Evolutionary conservation across 2,888 invertebrate species (phyloP).

Genomic region (Drosophila infuscata): DNA sequence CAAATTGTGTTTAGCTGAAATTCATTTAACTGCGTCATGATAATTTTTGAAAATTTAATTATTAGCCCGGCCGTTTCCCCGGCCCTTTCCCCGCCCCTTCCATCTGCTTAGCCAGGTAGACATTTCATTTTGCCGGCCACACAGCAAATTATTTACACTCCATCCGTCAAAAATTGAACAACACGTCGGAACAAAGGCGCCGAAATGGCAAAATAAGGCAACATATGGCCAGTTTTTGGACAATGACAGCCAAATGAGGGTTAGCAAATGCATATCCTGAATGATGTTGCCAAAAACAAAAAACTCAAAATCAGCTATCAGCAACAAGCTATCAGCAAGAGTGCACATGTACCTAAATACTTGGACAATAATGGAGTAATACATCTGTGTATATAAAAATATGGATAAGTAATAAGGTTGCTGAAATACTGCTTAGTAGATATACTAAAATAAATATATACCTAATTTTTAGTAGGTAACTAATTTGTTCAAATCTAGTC

Average conservation of each 20-base stretch:
- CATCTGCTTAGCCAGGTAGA: constrained; percentile 34
- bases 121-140: constrained; percentile 40
- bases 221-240: constrained; percentile 47
- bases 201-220: constrained; percentile 56
- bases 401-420: background rate
- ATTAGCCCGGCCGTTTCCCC: constrained; percentile 16
- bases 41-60: constrained; percentile 40
- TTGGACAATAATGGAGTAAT: background rate
- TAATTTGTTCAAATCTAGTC: background rate
- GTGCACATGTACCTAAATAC: background rate
- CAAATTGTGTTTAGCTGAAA: constrained; percentile 28
- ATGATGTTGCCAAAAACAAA: constrained; percentile 15
- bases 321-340: background rate
- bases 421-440: background rate
- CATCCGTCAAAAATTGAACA: constrained; percentile 54
- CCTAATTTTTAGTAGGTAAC: background rate
- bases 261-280: constrained; percentile 21
- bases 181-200: constrained; percentile 39
- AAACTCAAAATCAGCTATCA: constrained; percentile 12
- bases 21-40: constrained; percentile 44
- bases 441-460: background rate
- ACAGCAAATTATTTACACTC: constrained; percentile 57
- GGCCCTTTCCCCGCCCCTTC: constrained; percentile 1
- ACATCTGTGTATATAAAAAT: background rate
- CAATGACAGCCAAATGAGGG: constrained; percentile 19